These are phyloP conservation scores for Zaprionus capensis DNA, from an alignment of 1,140 invertebrate species.

Conservation along the genomic window DNA sequence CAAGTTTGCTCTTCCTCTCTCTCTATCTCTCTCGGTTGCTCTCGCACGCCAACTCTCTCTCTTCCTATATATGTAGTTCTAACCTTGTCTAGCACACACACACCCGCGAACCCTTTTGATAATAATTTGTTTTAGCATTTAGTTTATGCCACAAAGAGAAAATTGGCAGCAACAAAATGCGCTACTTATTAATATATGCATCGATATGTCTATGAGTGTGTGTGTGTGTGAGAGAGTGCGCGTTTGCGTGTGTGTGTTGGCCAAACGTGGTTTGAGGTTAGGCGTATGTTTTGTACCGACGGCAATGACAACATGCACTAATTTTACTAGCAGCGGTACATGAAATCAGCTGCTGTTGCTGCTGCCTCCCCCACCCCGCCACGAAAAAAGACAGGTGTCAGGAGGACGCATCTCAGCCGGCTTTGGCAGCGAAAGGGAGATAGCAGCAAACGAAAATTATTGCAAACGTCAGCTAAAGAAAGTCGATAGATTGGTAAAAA, in stretches of 20 bases:
- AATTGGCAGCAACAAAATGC: slow-evolving; percentile 30
- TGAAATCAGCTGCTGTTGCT: slow-evolving; percentile 59
- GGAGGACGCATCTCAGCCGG: slow-evolving; percentile 29
- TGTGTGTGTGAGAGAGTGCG: slow-evolving; percentile 23
- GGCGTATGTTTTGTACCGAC: slow-evolving; percentile 17
- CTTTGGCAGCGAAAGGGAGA: slow-evolving; percentile 16
- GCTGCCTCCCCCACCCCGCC: not conserved
- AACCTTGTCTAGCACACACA: slow-evolving; percentile 12
- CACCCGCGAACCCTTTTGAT: slow-evolving; percentile 5
- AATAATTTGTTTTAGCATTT: slow-evolving; percentile 12
- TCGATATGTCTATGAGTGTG: slow-evolving; percentile 6
- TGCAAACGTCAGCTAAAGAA: slow-evolving; percentile 75
- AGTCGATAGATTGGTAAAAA: slow-evolving; percentile 41
- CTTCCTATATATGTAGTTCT: not conserved
- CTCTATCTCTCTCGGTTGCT: slow-evolving; percentile 10
- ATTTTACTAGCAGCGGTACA: slow-evolving; percentile 31
- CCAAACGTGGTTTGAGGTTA: slow-evolving; percentile 52
- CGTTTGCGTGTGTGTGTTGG: slow-evolving; percentile 25
- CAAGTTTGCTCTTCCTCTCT: slow-evolving; percentile 18
- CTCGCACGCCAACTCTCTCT: not conserved
- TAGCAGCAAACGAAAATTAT: slow-evolving; percentile 32
- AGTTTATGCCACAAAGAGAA: slow-evolving; percentile 51
- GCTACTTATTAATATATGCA: not conserved
- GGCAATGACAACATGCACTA: slow-evolving; percentile 55
- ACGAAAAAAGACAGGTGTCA: slow-evolving; percentile 11